Evolutionary conservation across 1,140 invertebrate genomes (phyloP).

Genomic region (Drosophila persimilis): DNA sequence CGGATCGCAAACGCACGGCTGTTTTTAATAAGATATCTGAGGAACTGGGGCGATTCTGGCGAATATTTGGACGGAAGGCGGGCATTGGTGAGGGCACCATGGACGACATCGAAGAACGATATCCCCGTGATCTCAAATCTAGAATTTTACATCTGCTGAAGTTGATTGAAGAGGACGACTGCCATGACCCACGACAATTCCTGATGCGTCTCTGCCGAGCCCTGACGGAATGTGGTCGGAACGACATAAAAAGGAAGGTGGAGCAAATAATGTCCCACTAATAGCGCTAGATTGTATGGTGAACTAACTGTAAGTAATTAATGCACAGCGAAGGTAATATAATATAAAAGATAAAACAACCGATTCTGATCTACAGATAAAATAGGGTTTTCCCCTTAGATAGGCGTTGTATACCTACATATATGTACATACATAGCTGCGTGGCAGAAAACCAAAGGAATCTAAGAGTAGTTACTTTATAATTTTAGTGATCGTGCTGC

Average conservation of each 20-base stretch:
- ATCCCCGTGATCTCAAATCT: slow-evolving; percentile 58
- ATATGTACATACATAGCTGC: no score
- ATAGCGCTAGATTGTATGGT: not conserved
- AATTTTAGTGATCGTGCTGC: no score
- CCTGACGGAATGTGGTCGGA: slow-evolving; percentile 56
- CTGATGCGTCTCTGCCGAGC: slow-evolving; percentile 59
- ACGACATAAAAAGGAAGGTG: slow-evolving; percentile 66
- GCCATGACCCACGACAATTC: slow-evolving; percentile 59
- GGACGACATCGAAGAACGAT: slow-evolving; percentile 82
- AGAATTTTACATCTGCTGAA: slow-evolving; percentile 62
- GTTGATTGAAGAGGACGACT: slow-evolving; percentile 68
- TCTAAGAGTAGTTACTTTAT: no score
- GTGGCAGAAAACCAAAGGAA: no score
- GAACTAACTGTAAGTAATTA: no score
- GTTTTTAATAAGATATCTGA: slow-evolving; percentile 67
- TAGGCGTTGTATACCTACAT: no score
- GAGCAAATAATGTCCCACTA: slow-evolving; percentile 73
- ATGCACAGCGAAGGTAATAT: no score
- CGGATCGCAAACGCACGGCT: slow-evolving; percentile 58
- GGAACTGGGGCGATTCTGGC: slow-evolving; percentile 84
- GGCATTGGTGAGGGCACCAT: slow-evolving; percentile 83
- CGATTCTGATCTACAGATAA: no score
- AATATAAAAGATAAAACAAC: no score
- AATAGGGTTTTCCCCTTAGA: no score
- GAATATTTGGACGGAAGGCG: slow-evolving; percentile 83